Evolutionary conservation across 2,888 invertebrate genomes (phyloP), one percentile per base, ranked within the genome.

Genomic region (Geophilus truncorum): DNA sequence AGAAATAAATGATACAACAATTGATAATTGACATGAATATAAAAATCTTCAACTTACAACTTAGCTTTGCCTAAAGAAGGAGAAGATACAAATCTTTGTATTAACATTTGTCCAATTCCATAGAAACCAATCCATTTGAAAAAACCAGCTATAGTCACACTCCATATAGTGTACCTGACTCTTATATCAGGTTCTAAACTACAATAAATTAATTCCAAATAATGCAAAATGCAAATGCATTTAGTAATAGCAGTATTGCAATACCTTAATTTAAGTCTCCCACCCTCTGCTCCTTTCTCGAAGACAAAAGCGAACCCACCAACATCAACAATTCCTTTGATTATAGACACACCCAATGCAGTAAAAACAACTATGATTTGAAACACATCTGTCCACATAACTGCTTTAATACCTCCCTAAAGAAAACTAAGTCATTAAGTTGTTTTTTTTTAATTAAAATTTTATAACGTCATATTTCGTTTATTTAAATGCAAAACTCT

Each of bases 81-180:
- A 36, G 89, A 87, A 9, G 88, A 87, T 12, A 89, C 85, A 81
- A 88, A 88, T 80, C 89, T 83, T 82, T 90, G 89, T 4, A 90
- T 87, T 85, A 89, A 88, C 28, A 89, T 86, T 84, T 90, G 89
- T 83, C 89, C 89, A 77, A 87, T 87, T 57, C 87, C 88, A 83
- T 88, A 89, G 76, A 88, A 86, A 34, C 83, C 87, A 83, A 86
- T 82, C 86, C 86, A 87, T 82, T 85, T 85, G 40, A 87, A 85
- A 34, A 85, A 86, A 30, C 87, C 87, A 45, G 88, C 89, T 86
- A 88, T 83, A 10, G 87, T 83, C 83, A 86, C 77, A 81, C 87
- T 87, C 88, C 89, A 89, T n/a, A 88, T 84, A 0, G 88, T 87
- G 83, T 89, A 88, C 4, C 89, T 84, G 9, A 86, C 85, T 9